Conservation (phyloP, 2,113 vertebrate species). For the Mobula birostris region DNA sequence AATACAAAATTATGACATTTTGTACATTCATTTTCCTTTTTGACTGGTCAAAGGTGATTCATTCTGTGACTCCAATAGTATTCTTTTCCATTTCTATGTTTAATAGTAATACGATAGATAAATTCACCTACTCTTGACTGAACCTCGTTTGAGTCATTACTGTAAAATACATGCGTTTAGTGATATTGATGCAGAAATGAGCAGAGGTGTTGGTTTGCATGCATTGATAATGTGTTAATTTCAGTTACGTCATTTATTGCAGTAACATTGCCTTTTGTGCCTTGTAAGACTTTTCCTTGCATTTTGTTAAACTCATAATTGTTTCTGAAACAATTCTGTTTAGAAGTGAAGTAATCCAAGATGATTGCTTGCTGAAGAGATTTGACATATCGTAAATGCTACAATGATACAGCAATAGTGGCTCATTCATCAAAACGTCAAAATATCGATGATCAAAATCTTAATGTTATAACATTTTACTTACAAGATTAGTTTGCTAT, state of each 20-base stretch:
- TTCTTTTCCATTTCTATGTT: neutral
- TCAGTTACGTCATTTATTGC: neutral
- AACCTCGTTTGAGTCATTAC: neutral
- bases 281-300: neutral
- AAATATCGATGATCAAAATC: neutral
- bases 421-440: neutral
- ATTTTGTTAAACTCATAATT: neutral
- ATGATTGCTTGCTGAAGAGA: neutral
- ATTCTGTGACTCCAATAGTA: neutral
- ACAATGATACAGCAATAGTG: neutral
- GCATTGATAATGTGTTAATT: neutral
- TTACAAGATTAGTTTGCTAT: neutral
- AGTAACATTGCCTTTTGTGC: neutral
- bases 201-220: neutral
- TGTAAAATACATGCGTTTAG: neutral
- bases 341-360: neutral
- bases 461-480: neutral
- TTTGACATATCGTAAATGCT: neutral
- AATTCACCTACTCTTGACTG: neutral
- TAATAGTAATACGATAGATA: neutral
- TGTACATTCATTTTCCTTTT: neutral
- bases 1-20: too few species aligned
- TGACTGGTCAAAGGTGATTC: neutral
- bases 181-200: neutral
- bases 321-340: conserved; percentile 9